Evolutionary conservation across 2,888 invertebrate genomes (phyloP).

Genomic region (Tinea semifulvella): DNA sequence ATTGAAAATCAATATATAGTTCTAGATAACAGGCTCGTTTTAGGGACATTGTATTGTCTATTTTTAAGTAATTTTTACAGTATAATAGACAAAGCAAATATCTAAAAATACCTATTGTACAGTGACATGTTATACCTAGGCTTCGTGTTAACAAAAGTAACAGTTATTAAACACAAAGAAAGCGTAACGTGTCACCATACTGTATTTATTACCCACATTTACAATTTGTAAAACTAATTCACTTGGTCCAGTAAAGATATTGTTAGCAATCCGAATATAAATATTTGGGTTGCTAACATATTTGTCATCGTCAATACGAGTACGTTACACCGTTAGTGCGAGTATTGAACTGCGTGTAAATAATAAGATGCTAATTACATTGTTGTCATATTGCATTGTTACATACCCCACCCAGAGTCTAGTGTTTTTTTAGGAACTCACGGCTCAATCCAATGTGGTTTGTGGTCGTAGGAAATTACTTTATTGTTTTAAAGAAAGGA

Average conservation of each 20-base stretch:
- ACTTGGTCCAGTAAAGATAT: conserved; percentile 5
- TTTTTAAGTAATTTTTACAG: no score
- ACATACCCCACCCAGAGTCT: no score
- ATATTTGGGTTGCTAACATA: background rate
- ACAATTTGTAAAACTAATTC: conserved; percentile 1
- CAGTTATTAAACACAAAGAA: conserved; percentile 1
- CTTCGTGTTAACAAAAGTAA: background rate
- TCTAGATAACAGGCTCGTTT: no score
- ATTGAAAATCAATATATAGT: no score
- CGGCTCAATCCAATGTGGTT: conserved; percentile 4
- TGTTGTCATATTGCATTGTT: conserved; percentile 5
- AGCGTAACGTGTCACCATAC: conserved; percentile 7
- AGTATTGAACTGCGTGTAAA: conserved; percentile 1
- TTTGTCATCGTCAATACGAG: background rate
- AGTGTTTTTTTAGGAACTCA: conserved; percentile 2
- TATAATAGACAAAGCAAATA: no score
- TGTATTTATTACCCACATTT: background rate
- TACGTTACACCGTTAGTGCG: conserved; percentile 6
- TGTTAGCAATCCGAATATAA: no score
- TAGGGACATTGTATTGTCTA: no score
- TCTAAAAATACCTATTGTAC: no score
- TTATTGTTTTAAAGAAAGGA: conserved; percentile 6
- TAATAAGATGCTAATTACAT: conserved; percentile 10
- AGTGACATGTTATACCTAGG: no score
- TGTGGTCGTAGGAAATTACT: background rate